Base-by-base conservation (phyloP, 2,113 vertebrate genomes). In the Echinops telfairi region DNA sequence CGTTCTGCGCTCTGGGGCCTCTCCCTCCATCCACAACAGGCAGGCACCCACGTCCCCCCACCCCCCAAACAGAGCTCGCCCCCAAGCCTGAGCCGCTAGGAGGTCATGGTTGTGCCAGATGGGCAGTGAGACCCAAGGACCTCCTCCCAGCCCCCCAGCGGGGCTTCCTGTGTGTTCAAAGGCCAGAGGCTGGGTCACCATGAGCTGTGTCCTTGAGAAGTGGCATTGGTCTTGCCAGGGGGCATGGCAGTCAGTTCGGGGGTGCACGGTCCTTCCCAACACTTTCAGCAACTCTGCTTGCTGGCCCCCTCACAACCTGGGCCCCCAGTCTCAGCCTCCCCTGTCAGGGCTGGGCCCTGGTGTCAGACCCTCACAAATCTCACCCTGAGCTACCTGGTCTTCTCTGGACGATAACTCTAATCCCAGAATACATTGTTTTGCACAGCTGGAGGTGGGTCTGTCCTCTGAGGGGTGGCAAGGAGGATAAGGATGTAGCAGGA, bases 361-460 rank as follows among this genome's bases (percentile, higher is more conserved):
- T 62, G 64, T 47, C 81, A 89, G 85, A 40, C 71, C 71, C 31
- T 31, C 68, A 23, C 15, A 70, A 62, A 57, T 87, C 80, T 96
- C 33, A 80, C 43, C 83, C 83, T 20, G 5, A 92, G 71, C 80
- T 93, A 94, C 79, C 43, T 79, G 77, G 77, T 92, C 78, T 95
- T 94, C 83, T 86, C 43, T 14, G 29, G 64, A 85, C 94, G 79
- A 94, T 91, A 91, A 14, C 76, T 70, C 47, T 73, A 89, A 96
- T 94, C 94, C 73, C 27, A 53, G 93, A 95, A 95, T 93, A 90
- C 87, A 88, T 90, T 87, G 53, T 94, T 94, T 88, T 66, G 88
- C 36, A 58, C 19, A 78, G 86, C 64, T 76, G 36, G 82, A 0
- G 10, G 68, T 53, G 47, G 79, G 68, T 80, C 91, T 77, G 40